Evolutionary conservation across 2,888 invertebrate genomes (phyloP), one percentile per base, ranked within the genome.

Genomic region (Axea sp.): DNA sequence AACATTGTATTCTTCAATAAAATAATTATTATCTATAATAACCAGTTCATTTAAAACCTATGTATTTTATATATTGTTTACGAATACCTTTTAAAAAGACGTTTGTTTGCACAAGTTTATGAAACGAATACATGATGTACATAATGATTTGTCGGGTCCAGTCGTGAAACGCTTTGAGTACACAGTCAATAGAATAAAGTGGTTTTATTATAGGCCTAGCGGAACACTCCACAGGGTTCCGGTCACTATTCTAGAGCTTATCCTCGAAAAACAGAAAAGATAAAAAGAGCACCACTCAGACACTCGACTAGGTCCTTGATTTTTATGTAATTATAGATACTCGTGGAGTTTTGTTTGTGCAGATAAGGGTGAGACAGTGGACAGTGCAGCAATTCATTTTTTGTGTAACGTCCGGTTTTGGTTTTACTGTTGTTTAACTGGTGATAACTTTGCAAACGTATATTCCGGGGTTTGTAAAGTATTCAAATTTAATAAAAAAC

Each of bases 321-420:
- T 75, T n/a, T 75, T 69, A 53, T 76, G 77, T 77, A 65, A 62
- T 75, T 76, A 77, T 78, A 84, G 83, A 85, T 83, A 83, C 77
- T n/a, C n/a, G n/a, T n/a, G n/a, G n/a, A n/a, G 80, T 74, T 67
- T 59, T 86, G 84, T 86, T 86, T 86, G 84, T 79, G 80, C 77
- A 84, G 85, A 86, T 86, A 86, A 86, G 84, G 80, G 79, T 84
- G 84, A 80, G 83, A 81, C 81, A 83, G 81, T 86, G 86, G 85
- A 86, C 86, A 86, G 85, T 86, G 83, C 84, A 79, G 81, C 78
- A 82, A 83, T 86, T 86, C 85, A 86, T 85, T 83, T 77, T 73
- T 78, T 59, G 47, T 73, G 51, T 64, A 53, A 76, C 79, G 78
- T 78, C 78, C 78, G 69, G 73, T 78, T 74, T 75, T 53, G 62